Base-by-base conservation (phyloP, 2,888 invertebrate species). In the Cantharis nigra region DNA sequence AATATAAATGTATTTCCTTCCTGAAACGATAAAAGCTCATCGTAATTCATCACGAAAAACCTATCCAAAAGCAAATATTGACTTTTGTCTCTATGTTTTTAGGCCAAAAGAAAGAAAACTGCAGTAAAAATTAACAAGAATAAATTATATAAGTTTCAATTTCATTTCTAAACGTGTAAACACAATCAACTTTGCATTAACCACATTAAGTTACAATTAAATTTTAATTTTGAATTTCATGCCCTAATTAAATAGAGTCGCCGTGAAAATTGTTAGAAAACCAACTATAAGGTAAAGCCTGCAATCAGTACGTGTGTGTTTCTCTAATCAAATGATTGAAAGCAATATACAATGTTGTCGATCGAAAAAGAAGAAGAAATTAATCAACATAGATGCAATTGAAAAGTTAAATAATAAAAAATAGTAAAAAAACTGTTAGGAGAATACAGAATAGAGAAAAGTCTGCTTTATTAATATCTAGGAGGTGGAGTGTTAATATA, bases 161-260 rank as follows among this genome's bases (percentile, higher is more conserved):
- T 67, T 64, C 71, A 69, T 74, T 77, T 77, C 71, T 69, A 77
- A 72, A 71, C 72, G 49, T 75, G 71, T 65, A 78, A 77, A 78
- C 74, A 72, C 72, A 75, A 78, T 78, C 70, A 78, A 75, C 67
- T 75, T 75, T 74, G 49, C 74, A 78, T 73, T 77, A 77, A 72
- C 63, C 69, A 69, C 62, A 72, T 77, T 74, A 73, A 74, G 74
- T 63, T 65, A 69, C 74, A 77, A 77, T 77, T 74, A 75, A 49
- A 72, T 78, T 74, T 74, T 75, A 77, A 78, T 78, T 72, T 75
- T 72, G 14, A 69, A 77, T 77, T 77, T 69, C 74, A 74, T 71
- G 77, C 74, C 33, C 75, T 71, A 75, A 78, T 78, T 78, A 49
- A 49, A 49, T n/a, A 49, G 13, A 33, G 49, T 49, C n/a, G 49